These are phyloP conservation scores for Brachylomia viminalis DNA, from an alignment of 2,888 invertebrate species.

Conservation along the genomic window DNA sequence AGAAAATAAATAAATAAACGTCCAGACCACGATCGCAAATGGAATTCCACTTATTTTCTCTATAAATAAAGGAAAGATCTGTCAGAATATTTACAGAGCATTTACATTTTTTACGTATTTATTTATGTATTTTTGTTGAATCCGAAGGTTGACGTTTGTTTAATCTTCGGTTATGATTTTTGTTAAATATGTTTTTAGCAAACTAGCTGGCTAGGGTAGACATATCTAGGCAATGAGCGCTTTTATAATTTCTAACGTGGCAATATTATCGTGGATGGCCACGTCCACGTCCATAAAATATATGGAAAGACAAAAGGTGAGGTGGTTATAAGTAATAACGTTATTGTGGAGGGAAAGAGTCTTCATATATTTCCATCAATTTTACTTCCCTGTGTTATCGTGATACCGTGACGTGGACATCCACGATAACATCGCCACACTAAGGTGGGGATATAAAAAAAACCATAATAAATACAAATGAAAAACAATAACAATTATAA, in stretches of 20 bases:
- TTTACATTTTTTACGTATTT: constrained; percentile 39
- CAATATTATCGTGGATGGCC: neutral
- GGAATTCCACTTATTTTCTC: constrained; percentile 40
- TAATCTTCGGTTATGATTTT: constrained; percentile 20
- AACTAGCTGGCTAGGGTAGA: neutral
- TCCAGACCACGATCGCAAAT: constrained; percentile 16
- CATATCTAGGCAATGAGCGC: neutral
- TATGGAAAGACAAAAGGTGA: too few species aligned
- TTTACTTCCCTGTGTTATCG: neutral
- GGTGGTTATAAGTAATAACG: neutral
- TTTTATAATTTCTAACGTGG: neutral
- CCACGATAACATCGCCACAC: neutral
- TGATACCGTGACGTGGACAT: neutral
- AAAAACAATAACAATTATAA: too few species aligned
- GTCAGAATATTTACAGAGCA: constrained; percentile 44
- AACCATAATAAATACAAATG: too few species aligned
- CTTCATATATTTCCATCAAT: neutral
- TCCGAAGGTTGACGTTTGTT: constrained; percentile 13
- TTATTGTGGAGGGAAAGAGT: neutral
- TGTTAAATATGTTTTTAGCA: neutral
- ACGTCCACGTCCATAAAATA: neutral
- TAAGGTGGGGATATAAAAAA: too few species aligned
- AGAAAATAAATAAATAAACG: constrained; percentile 8
- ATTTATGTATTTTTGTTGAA: constrained; percentile 31
- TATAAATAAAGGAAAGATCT: constrained; percentile 42